Conservation (phyloP, 2,888 invertebrate species). For the Hyles lineata region DNA sequence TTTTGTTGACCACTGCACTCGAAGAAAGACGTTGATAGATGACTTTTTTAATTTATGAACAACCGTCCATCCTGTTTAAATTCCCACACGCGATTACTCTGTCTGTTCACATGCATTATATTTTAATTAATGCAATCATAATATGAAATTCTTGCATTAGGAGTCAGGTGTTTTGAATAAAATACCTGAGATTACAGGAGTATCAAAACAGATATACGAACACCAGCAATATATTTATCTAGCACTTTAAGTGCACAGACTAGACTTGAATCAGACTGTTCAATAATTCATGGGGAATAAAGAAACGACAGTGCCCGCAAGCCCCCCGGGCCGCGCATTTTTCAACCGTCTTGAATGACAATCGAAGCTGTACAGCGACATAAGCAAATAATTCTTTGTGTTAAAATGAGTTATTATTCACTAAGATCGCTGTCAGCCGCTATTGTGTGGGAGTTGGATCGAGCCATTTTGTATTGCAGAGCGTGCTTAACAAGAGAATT, state of each 20-base stretch:
- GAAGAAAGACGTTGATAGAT: neutral
- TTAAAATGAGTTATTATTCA: conserved; percentile 57
- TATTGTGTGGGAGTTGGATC: neutral
- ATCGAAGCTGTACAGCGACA: conserved; percentile 48
- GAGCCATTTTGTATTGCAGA: neutral
- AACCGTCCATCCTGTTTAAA: neutral
- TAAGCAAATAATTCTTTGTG: conserved; percentile 67
- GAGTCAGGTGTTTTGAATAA: neutral
- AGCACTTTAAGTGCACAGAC: conserved; percentile 45
- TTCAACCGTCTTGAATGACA: conserved; percentile 68
- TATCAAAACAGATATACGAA: conserved; percentile 6
- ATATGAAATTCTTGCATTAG: neutral
- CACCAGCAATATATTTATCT: conserved; percentile 48
- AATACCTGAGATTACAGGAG: conserved; percentile 30
- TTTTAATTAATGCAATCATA: neutral
- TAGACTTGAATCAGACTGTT: conserved; percentile 73
- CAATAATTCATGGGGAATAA: conserved; percentile 78
- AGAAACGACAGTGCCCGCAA: conserved; percentile 66
- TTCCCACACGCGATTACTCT: neutral
- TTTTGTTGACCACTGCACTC: conserved; percentile 9
- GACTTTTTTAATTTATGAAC: conserved; percentile 3
- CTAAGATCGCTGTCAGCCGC: conserved; percentile 43
- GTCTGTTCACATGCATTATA: no score
- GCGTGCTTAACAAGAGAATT: no score
- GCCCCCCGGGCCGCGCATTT: conserved; percentile 77